A percentile compares a stretch with the other conserved stretches of the same genome.
Evolutionary conservation across 2,797 vertebrate genomes (phyloP).

Genomic region (Amblyopsis hoosieri): DNA sequence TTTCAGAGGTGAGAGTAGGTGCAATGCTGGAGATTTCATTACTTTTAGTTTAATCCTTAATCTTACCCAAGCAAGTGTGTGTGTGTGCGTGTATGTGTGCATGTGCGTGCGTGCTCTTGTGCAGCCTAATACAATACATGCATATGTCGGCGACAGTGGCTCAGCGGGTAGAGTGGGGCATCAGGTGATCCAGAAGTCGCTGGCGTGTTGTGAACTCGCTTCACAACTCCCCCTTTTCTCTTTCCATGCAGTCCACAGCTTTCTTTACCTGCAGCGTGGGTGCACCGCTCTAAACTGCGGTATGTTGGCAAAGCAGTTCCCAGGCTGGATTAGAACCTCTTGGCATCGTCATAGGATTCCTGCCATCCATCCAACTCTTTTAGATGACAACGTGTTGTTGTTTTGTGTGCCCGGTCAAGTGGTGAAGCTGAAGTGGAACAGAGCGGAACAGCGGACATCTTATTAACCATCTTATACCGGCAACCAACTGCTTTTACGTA

Average conservation of each 20-base stretch:
- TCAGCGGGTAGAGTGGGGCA: too few relatives aligned
- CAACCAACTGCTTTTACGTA: too few relatives aligned
- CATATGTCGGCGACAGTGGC: background rate
- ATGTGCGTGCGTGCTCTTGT: conserved; percentile 7
- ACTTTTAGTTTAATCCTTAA: conserved; percentile 10
- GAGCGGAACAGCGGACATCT: conserved; percentile 28
- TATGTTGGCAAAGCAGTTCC: conserved; percentile 29
- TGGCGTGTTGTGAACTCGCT: background rate
- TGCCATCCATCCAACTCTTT: conserved; percentile 56
- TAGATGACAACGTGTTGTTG: conserved; percentile 54
- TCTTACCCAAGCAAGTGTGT: conserved; percentile 3
- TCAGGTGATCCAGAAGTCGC: too few relatives aligned
- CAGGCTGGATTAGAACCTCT: conserved; percentile 44
- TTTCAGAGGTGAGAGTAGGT: conserved; percentile 23
- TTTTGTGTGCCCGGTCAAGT: conserved; percentile 42
- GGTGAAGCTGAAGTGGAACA: conserved; percentile 35
- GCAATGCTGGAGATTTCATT: conserved; percentile 23
- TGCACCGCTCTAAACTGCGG: conserved; percentile 5
- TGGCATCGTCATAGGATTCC: conserved; percentile 57
- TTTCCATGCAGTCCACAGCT: background rate
- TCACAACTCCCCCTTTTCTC: too few relatives aligned
- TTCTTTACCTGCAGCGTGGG: background rate
- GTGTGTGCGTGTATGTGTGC: conserved; percentile 7
- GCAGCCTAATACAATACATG: conserved; percentile 14
- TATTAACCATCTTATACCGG: conserved; percentile 9